phyloP scores from a whole-genome alignment of 2,888 invertebrate genomes.

The Chloromyia formosa region DNA sequence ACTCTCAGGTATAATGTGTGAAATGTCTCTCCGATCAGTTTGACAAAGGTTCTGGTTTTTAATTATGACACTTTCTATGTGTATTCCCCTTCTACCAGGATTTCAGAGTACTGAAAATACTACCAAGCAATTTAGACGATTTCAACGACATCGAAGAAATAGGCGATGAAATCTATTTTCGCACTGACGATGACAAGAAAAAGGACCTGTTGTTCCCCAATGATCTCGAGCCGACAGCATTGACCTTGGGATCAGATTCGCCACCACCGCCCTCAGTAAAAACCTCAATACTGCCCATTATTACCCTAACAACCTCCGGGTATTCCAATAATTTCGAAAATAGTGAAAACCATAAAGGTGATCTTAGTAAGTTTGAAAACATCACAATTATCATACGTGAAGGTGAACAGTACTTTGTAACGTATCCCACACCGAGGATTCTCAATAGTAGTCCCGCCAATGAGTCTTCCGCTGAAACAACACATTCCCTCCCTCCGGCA shows the following conservation, averaged over 20 bases:
- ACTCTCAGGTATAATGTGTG: slow-evolving; percentile 53
- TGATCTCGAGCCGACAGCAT: background rate
- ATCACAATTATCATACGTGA: slow-evolving; percentile 53
- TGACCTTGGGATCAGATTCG: slow-evolving; percentile 16
- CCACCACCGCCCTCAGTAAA: background rate
- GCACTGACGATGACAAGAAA: slow-evolving; percentile 50
- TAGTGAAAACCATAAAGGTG: slow-evolving; percentile 10
- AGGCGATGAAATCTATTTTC: slow-evolving; percentile 54
- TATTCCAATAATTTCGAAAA: slow-evolving; percentile 29
- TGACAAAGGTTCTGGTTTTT: too few species aligned
- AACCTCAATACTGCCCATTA: background rate
- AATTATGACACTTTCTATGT: too few species aligned
- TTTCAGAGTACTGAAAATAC: slow-evolving; percentile 54
- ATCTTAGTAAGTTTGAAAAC: slow-evolving; percentile 50
- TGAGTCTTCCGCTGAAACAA: slow-evolving; percentile 41
- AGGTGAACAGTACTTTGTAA: slow-evolving; percentile 51
- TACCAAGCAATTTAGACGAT: slow-evolving; percentile 54
- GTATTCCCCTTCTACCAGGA: slow-evolving; percentile 51
- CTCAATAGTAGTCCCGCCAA: slow-evolving; percentile 43
- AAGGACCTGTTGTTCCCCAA: slow-evolving; percentile 5
- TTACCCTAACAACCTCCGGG: background rate
- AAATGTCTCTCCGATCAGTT: too few species aligned
- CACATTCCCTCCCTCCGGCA: background rate
- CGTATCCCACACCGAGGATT: slow-evolving; percentile 48
- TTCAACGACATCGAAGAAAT: slow-evolving; percentile 53